Base-by-base conservation (phyloP, 1,140 invertebrate genomes). In the Linepithema humile region DNA sequence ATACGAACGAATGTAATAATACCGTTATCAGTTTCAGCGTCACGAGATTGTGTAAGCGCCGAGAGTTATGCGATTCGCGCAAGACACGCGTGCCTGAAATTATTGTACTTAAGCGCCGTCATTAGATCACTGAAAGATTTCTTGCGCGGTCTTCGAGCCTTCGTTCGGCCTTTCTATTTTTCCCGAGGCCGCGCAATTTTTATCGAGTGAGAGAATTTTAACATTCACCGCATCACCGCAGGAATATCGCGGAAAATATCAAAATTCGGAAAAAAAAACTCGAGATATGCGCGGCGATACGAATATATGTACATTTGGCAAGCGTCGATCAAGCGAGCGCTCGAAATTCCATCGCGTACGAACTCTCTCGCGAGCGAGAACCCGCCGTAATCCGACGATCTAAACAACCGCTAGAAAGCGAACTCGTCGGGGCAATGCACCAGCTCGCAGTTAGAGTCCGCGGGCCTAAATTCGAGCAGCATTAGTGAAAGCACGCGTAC, bases 361-460 rank as follows among this genome's bases (percentile, higher is more conserved):
- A 6, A 57, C 10, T 57, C 67, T 72, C 65, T 15, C 40, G 69
- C 59, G 43, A 10, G 38, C 50, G 72, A 78, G 48, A 6, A 35
- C 43, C 20, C 48, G 65, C 17, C 26, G 75, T 75, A 88, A 88
- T 85, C 57, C 72, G 57, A 67, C 70, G 77, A 88, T 88, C 86
- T 85, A 85, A 87, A 83, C 72, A 83, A 50, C 57, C 35, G 65
- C 53, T 88, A 85, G 87, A 88, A 88, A 88, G 87, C 84, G 77
- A 85, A 83, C 70, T 88, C 70, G 74, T 55, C 29, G 67, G 82
- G 55, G 12, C 83, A 73, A 85, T 77, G 87, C 87, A 82, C 74
- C 78, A 43, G n/a, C 70, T 75, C 48, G 64, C 48, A 17, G 45
- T 70, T 82, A 84, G 64, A 0, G 62, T 74, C 20, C 74, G 20